Conservation (phyloP, 2,113 vertebrate genomes). For the Formicarius rufipectus region DNA sequence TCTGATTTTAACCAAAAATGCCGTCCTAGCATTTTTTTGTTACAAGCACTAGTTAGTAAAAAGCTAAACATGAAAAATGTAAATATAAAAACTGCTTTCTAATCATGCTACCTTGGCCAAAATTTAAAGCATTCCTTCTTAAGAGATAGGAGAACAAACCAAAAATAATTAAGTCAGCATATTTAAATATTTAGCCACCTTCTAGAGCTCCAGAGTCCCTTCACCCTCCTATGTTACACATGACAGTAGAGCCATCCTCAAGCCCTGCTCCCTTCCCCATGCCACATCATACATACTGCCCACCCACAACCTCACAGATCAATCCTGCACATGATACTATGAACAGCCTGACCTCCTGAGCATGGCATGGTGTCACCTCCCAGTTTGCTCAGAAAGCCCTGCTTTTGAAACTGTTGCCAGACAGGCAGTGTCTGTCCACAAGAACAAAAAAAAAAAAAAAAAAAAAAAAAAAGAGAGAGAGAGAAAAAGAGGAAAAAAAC, state of each 20-base stretch:
- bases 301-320: neutral
- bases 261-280: neutral
- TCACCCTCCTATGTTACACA: neutral
- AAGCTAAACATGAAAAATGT: neutral
- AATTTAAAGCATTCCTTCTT: conserved; percentile 42
- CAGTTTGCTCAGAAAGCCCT: neutral
- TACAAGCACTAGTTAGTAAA: neutral
- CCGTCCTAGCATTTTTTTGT: neutral
- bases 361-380: neutral
- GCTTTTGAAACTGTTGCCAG: neutral
- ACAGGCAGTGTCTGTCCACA: neutral
- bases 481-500: too few relatives aligned
- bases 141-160: neutral
- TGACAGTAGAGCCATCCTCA: neutral
- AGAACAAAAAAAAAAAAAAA: neutral
- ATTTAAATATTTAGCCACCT: neutral
- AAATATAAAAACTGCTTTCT: neutral
- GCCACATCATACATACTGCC: neutral
- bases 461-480: too few relatives aligned
- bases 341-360: neutral
- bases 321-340: neutral
- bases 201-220: neutral
- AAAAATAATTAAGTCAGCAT: neutral
- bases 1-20: neutral
- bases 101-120: neutral